phyloP scores from a whole-genome alignment of 2,888 invertebrate genomes.

The Shargacucullia verbasci region DNA sequence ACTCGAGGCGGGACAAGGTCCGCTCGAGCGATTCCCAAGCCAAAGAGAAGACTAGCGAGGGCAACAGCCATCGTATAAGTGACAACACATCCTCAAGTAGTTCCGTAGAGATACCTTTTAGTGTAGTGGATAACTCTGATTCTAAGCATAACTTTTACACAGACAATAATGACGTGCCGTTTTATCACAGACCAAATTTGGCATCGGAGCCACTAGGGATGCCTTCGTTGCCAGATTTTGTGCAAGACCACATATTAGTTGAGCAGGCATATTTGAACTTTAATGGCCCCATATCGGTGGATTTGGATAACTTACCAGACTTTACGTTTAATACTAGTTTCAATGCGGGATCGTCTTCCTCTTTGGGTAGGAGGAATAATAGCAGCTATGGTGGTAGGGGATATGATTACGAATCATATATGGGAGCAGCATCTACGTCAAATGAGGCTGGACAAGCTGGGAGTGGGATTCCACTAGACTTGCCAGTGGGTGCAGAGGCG shows the following conservation, averaged over 20 bases:
- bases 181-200: conserved; percentile 82
- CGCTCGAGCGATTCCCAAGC: conserved; percentile 75
- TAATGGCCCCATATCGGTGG: conserved; percentile 86
- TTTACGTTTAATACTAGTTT: conserved; percentile 90
- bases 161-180: conserved; percentile 77
- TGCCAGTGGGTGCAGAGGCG: conserved; percentile 77
- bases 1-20: conserved; percentile 75
- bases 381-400: conserved; percentile 73
- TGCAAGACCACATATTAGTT: conserved; percentile 95
- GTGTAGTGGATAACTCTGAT: conserved; percentile 84
- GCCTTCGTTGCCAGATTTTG: conserved; percentile 95
- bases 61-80: conserved; percentile 71
- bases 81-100: conserved; percentile 82
- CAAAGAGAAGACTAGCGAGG: conserved; percentile 78
- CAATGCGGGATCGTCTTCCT: conserved; percentile 80
- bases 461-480: conserved; percentile 76
- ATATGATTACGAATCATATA: conserved; percentile 79
- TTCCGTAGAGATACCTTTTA: conserved; percentile 85
- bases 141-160: conserved; percentile 86
- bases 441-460: conserved; percentile 67
- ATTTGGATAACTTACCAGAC: conserved; percentile 91
- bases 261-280: conserved; percentile 92
- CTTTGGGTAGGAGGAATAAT: conserved; percentile 76
- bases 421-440: conserved; percentile 75
- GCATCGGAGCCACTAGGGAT: conserved; percentile 86